Conservation (phyloP, 2,888 invertebrate genomes). For the Troides helena region DNA sequence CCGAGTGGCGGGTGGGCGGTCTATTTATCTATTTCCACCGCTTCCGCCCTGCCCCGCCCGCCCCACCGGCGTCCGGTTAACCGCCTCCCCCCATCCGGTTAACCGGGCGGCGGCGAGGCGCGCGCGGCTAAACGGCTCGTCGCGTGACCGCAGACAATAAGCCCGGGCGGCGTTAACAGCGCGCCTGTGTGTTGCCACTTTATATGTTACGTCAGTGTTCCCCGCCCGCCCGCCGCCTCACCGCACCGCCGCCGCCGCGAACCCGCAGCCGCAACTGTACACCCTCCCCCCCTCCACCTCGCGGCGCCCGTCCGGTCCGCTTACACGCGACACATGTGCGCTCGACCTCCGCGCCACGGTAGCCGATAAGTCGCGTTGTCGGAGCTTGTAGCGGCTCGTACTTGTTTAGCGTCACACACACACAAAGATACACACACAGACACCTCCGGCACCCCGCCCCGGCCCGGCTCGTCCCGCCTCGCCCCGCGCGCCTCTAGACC, state of each 20-base stretch:
- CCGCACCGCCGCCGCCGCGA: conserved; percentile 25
- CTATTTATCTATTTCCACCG: conserved; percentile 81
- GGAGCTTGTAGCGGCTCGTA: conserved; percentile 59
- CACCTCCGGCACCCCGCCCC: neutral
- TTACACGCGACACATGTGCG: conserved; percentile 39
- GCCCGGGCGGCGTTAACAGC: conserved; percentile 79
- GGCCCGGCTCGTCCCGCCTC: conserved; percentile 23
- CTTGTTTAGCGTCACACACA: conserved; percentile 53
- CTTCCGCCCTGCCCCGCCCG: conserved; percentile 60
- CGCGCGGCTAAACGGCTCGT: conserved; percentile 80
- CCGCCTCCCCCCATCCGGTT: conserved; percentile 75
- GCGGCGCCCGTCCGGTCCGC: neutral
- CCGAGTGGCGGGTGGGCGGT: conserved; percentile 76
- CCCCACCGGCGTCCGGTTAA: conserved; percentile 73
- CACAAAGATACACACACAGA: too few species aligned
- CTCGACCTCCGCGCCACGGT: conserved; percentile 38
- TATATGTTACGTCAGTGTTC: conserved; percentile 68
- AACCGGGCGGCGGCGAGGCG: conserved; percentile 75
- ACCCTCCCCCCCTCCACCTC: neutral
- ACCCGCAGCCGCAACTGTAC: conserved; percentile 32
- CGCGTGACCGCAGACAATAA: conserved; percentile 81
- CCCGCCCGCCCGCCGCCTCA: conserved; percentile 31
- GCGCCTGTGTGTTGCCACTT: conserved; percentile 80
- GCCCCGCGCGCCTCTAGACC: conserved; percentile 47
- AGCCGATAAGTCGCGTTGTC: conserved; percentile 64